phyloP scores from a whole-genome alignment of 2,888 invertebrate genomes.

The Lasius fuliginosus region DNA sequence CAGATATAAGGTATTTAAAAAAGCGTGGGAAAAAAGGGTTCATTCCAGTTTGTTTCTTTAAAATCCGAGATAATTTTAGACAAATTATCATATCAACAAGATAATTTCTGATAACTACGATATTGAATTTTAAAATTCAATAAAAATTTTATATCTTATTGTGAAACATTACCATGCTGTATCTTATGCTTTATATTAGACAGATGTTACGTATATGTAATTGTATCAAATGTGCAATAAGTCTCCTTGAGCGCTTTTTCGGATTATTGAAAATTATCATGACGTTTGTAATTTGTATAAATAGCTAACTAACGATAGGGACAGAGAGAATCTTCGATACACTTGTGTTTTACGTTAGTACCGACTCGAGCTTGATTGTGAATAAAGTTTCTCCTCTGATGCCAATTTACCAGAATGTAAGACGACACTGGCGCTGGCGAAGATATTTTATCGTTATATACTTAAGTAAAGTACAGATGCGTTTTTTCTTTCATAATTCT shows the following conservation, averaged over 20 bases:
- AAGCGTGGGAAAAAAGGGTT: constrained; percentile 11
- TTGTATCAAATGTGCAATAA: constrained; percentile 52
- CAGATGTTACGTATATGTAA: constrained; percentile 30
- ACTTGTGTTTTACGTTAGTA: constrained; percentile 16
- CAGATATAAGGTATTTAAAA: constrained; percentile 4
- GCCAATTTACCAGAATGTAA: constrained; percentile 65
- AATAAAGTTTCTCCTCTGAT: constrained; percentile 60
- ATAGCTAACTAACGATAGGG: constrained; percentile 35
- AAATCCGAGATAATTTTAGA: constrained; percentile 17
- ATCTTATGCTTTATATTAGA: constrained; percentile 35
- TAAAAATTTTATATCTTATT: constrained; percentile 34
- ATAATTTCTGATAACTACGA: constrained; percentile 20
- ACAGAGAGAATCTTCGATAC: constrained; percentile 40
- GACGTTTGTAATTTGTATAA: constrained; percentile 49
- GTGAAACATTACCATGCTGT: constrained; percentile 22
- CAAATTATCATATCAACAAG: neutral
- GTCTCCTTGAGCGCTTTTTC: constrained; percentile 40
- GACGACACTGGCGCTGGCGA: constrained; percentile 45
- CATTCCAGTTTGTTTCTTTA: constrained; percentile 26
- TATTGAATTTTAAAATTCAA: constrained; percentile 31
- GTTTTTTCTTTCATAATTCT: constrained; percentile 39
- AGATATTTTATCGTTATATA: constrained; percentile 41
- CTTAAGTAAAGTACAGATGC: constrained; percentile 35
- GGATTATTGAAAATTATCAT: constrained; percentile 46
- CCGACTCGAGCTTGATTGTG: constrained; percentile 41